Base-by-base conservation (phyloP, 2,888 invertebrate species). In the Melinopterus prodromus region DNA sequence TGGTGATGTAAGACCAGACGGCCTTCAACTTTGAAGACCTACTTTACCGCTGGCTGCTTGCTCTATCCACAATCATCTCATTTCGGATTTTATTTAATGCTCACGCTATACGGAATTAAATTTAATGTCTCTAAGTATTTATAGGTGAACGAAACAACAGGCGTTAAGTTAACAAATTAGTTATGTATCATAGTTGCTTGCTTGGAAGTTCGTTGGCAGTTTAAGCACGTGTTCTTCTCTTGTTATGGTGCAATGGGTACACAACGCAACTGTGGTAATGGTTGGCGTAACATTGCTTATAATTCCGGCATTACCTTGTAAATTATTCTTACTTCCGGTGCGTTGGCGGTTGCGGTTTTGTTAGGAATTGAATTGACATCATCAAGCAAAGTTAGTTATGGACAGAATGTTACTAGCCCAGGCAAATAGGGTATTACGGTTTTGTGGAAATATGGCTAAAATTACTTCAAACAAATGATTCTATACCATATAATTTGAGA, bases 1-100 rank as follows among this genome's bases (percentile, higher is more conserved):
- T 53, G 53, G 53, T 53, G 53, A 53, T 53, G 53, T 53, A 53
- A 53, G 53, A 53, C 53, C 12, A 53, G 53, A 53, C 12, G 53
- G 53, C 53, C 53, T 53, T 53, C 53, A 53, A 53, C 53, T 53
- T 53, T 53, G 53, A 53, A 53, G 53, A 53, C 53, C 53, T 53
- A 53, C 53, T 53, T 53, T 53, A 53, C 53, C 53, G 7, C 53
- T 53, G 9, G 53, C 53, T 12, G 7, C 2, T 53, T 53, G 53
- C 53, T 1, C 26, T 26, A 26, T 26, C 26, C 53, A 53, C 53
- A 53, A 53, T 53, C 53, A 9, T 12, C 53, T 53, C 53, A 6
- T 53, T 53, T 53, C 12, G 26, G 3, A 26, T 4, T 53, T 53
- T 53, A 9, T 53, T 7, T 53, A 3, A 53, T 53, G 53, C 9